phyloP scores from a whole-genome alignment of 2,113 vertebrate genomes.

The Rhinoderma darwinii region DNA sequence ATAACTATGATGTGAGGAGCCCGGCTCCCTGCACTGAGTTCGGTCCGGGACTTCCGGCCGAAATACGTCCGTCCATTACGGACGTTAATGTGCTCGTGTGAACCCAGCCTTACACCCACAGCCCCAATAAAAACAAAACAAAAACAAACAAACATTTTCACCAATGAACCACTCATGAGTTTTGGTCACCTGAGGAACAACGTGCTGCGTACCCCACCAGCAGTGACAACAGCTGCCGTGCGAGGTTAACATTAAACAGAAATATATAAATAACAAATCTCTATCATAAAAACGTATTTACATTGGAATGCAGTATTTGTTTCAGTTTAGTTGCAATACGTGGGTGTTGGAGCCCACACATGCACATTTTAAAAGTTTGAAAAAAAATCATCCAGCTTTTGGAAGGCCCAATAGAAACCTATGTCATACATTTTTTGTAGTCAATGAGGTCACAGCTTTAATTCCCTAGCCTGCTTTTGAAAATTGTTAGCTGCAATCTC shows the following conservation, averaged over 20 bases:
- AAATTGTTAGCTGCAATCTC: too few relatives aligned
- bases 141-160: conserved; percentile 57
- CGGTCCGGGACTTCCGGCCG: too few relatives aligned
- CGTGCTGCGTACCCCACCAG: background rate
- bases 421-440: too few relatives aligned
- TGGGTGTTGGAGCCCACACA: conserved; percentile 28
- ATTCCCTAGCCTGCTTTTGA: too few relatives aligned
- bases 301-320: background rate
- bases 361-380: too few relatives aligned
- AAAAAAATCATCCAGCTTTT: too few relatives aligned
- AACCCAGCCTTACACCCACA: conserved; percentile 70
- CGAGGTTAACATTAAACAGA: background rate
- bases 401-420: too few relatives aligned
- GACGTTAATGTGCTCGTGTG: too few relatives aligned
- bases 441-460: too few relatives aligned
- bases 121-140: conserved; percentile 82
- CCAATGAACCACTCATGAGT: background rate
- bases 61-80: too few relatives aligned
- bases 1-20: too few relatives aligned
- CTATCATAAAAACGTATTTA: background rate
- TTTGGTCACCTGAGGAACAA: conserved; percentile 31
- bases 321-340: background rate
- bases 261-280: conserved; percentile 8
- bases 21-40: too few relatives aligned
- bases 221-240: background rate